Evolutionary conservation across 2,113 vertebrate species (phyloP), one percentile per base, ranked within the genome.

Genomic region (Leptodactylus fuscus): DNA sequence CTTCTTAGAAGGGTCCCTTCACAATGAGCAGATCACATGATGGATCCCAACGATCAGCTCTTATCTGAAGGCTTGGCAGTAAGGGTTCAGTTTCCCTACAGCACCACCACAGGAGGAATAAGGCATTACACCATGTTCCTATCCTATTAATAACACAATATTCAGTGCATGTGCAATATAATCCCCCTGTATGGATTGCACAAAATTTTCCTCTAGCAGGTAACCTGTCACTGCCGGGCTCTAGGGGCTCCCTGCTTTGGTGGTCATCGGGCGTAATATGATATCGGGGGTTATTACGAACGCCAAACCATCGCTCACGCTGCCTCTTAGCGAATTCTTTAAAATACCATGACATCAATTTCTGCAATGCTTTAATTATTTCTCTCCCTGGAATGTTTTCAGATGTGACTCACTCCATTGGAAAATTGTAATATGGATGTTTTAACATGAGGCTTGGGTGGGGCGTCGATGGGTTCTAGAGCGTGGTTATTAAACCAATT

Each of bases 341-440:
- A 93, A 93, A 95, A 94, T 87, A 92, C 87, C 89, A 93, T 93
- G 92, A 92, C 92, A 94, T 94, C 94, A 92, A 92, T 92, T 91
- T 91, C 90, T 91, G 89, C 91, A 90, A 91, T 71, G 90, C 89
- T 88, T 86, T 90, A 90, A 94, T 92, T 93, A 90, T 91, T 93
- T 90, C 90, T 92, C 90, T 92, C 93, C 94, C 91, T 94, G 92
- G 92, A 95, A 94, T 94, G 91, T 91, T 91, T 92, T 94, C 91
- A 91, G 86, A 89, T 81, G 87, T 94, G 93, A 96, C 89, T 95
- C 94, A 95, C 89, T 67, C 88, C 76, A 22, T 85, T 91, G 90
- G 89, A 92, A 94, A 92, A 91, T 5, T 22, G 75, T 88, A 88
- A 91, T 24, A 88, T 87, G 88, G 93, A 91, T 89, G 88, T 91